These are phyloP conservation scores for Sitta europaea DNA, from an alignment of 2,113 vertebrate genomes.

Conservation along the genomic window DNA sequence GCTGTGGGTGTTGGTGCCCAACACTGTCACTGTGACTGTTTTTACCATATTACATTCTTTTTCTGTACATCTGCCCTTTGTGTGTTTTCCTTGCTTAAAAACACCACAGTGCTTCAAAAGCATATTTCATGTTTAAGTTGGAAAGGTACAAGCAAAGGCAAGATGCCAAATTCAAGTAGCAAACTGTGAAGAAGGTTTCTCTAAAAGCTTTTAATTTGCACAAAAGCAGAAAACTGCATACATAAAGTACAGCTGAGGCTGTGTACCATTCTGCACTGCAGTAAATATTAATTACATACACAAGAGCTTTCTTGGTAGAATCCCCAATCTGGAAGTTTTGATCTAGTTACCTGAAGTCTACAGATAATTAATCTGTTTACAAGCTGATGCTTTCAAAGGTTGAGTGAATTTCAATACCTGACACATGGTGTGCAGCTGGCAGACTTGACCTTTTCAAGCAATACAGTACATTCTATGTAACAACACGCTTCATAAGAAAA, in stretches of 20 bases:
- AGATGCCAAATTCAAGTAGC: neutral
- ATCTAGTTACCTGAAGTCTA: neutral
- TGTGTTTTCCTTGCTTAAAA: neutral
- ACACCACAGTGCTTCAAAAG: neutral
- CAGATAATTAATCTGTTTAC: neutral
- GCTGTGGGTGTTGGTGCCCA: neutral
- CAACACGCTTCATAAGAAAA: neutral
- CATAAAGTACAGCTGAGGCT: neutral
- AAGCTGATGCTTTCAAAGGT: neutral
- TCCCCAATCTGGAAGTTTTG: neutral
- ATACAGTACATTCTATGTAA: neutral
- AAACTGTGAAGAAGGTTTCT: neutral
- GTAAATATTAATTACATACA: neutral
- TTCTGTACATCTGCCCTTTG: neutral
- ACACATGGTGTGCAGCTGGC: neutral
- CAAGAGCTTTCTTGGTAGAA: neutral
- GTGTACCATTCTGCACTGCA: neutral
- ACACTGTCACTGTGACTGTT: neutral
- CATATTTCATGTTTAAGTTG: neutral
- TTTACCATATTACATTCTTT: neutral
- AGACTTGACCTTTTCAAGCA: constrained; percentile 8
- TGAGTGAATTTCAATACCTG: neutral
- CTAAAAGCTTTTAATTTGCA: neutral
- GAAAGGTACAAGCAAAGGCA: neutral
- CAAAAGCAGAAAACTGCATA: neutral